Conservation (phyloP, 2,113 vertebrate genomes). For the Phylloscopus whistleri region DNA sequence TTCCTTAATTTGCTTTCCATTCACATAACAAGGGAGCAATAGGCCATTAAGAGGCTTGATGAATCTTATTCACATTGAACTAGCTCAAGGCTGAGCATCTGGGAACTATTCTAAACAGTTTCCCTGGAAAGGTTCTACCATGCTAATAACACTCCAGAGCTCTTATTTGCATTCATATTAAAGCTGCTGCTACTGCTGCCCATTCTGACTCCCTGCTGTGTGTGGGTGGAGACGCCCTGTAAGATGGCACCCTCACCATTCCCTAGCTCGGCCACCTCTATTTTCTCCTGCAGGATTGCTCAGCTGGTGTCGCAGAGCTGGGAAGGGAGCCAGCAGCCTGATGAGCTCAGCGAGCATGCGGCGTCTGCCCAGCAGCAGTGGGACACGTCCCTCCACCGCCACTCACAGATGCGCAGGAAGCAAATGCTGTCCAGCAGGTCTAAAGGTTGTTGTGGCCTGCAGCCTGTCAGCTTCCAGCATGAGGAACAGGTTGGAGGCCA, state of each 20-base stretch:
- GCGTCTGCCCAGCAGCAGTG: not conserved
- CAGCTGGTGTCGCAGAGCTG: conserved; percentile 41
- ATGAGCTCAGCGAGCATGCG: not conserved
- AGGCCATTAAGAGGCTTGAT: not conserved
- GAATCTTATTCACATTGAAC: conserved; percentile 5
- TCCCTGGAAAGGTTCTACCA: not conserved
- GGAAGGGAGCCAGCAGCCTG: conserved; percentile 33
- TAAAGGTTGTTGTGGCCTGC: not conserved
- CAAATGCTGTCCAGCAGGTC: not conserved
- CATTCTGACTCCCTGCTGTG: not conserved
- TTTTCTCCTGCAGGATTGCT: conserved; percentile 30
- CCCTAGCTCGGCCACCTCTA: not conserved
- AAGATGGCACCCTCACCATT: not conserved
- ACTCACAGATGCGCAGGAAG: fast-evolving
- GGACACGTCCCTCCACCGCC: fast-evolving
- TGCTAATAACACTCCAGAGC: not conserved
- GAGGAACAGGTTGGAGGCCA: not conserved
- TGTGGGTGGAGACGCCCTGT: not conserved
- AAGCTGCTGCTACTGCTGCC: not conserved
- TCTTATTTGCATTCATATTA: conserved; percentile 11
- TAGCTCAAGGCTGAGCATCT: not conserved
- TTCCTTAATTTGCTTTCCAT: not conserved
- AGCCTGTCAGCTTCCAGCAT: fast-evolving
- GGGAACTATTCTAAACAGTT: not conserved
- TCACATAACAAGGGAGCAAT: not conserved